Evolutionary conservation across 2,888 invertebrate species (phyloP), one percentile per base, ranked within the genome.

Genomic region (Nemapogon koenigi): DNA sequence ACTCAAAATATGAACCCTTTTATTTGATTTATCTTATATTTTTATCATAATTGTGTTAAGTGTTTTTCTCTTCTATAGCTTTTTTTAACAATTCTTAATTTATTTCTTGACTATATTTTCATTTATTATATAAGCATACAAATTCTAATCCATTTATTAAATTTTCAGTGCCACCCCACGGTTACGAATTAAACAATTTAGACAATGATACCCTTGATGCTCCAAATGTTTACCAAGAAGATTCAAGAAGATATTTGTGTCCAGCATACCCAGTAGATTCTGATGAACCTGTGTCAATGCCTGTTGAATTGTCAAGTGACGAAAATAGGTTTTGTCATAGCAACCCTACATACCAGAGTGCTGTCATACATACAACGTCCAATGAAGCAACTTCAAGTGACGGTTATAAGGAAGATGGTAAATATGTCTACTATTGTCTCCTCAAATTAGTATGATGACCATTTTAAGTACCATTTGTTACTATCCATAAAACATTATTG

Each of bases 281-380:
- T 18, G 70, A 63, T 43, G 76, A 70, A 49, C 72, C 68, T 17
- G 78, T 70, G 41, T 80, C 72, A 22, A 80, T 65, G 78, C 76
- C 70, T 41, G 69, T 57, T 25, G 68, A 60, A 18, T 49, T 70
- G 29, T 64, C 63, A 30, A 68, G 68, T 26, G 72, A 70, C 33
- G 79, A 76, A 46, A 61, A 72, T 41, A 72, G 81, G 42, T 89
- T 89, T 62, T 88, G 86, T 52, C 85, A 90, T 57, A 83, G 87
- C 39, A 89, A 85, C 52, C 89, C 89, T 1, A 82, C 85, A 25
- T 90, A 90, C 57, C 89, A 89, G 54, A 88, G 89, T 43, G 90
- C 89, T 10, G 86, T 89, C 54, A 81, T 88, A 2, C 82, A 80
- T 43, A 76, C 78, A 36, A 63, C 49, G 2, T 81, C 83, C 39